Evolutionary conservation across 2,888 invertebrate genomes (phyloP).

Genomic region (Hemistola chrysoprasaria): DNA sequence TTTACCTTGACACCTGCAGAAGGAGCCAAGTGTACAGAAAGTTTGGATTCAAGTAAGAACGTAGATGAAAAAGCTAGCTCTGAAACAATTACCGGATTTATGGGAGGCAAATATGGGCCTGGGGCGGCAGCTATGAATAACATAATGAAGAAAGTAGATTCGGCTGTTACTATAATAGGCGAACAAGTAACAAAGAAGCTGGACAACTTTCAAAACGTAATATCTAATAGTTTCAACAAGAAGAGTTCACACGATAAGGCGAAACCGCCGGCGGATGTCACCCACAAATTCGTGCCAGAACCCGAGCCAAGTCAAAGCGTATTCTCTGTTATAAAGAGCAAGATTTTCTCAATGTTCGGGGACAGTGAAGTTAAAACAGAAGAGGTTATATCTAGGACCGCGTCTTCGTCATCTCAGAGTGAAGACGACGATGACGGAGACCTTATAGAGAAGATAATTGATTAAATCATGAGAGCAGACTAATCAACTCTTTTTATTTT

Average conservation of each 20-base stretch:
- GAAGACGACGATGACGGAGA: slow-evolving; percentile 28
- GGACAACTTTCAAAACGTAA: slow-evolving; percentile 21
- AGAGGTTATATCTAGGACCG: slow-evolving; percentile 4
- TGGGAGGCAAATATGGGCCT: too few species aligned
- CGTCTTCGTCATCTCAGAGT: slow-evolving; percentile 3
- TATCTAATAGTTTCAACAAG: slow-evolving; percentile 24
- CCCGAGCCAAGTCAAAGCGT: slow-evolving; percentile 27
- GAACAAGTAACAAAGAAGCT: slow-evolving; percentile 19
- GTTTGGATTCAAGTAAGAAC: slow-evolving; percentile 18
- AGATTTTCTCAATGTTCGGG: slow-evolving; percentile 44
- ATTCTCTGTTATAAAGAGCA: slow-evolving; percentile 43
- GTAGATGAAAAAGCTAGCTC: slow-evolving; percentile 13
- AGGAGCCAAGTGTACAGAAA: slow-evolving; percentile 34
- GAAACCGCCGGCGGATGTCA: slow-evolving; percentile 16
- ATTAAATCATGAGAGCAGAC: slow-evolving; percentile 5
- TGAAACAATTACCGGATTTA: slow-evolving; percentile 16
- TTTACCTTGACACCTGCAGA: slow-evolving; percentile 41
- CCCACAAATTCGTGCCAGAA: slow-evolving; percentile 7
- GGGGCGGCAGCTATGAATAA: slow-evolving; percentile 10
- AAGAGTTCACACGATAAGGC: slow-evolving; percentile 37
- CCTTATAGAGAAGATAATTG: slow-evolving; percentile 17
- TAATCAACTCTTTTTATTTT: too few species aligned
- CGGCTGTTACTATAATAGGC: slow-evolving; percentile 35
- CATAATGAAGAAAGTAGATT: slow-evolving; percentile 38
- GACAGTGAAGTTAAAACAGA: slow-evolving; percentile 26